Conservation (phyloP, 2,888 invertebrate genomes). For the Pterostichus madidus region DNA sequence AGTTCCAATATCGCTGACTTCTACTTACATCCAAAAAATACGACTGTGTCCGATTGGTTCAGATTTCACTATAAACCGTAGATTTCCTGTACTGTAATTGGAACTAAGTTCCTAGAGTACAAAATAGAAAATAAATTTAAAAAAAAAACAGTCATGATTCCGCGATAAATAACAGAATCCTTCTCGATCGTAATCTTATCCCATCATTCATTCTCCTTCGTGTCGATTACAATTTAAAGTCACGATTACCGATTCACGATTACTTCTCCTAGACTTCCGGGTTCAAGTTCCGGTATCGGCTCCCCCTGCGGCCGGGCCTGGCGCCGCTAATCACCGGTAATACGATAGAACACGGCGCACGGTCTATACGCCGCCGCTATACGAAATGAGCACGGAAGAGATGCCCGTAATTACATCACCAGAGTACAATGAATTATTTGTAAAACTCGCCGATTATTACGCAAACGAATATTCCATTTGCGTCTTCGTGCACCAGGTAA, state of each 20-base stretch:
- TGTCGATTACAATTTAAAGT: conserved; percentile 10
- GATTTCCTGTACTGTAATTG: too few relatives aligned
- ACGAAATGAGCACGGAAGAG: background rate
- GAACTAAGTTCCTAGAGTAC: too few relatives aligned
- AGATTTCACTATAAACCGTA: too few relatives aligned
- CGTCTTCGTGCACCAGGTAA: background rate
- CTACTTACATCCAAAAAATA: too few relatives aligned
- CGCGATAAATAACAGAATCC: background rate
- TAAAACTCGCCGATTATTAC: conserved; percentile 35
- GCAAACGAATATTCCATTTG: conserved; percentile 49
- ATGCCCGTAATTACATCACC: conserved; percentile 31
- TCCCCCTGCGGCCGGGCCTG: conserved; percentile 17
- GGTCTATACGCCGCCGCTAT: background rate
- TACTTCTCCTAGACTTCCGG: conserved; percentile 12
- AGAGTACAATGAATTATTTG: conserved; percentile 21
- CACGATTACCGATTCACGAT: background rate
- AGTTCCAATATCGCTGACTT: too few relatives aligned
- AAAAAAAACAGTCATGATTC: background rate
- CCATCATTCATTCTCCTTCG: background rate
- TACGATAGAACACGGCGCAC: conserved; percentile 34
- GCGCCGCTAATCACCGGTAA: conserved; percentile 47
- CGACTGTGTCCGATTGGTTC: too few relatives aligned
- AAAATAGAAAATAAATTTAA: too few relatives aligned
- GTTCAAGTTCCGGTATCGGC: background rate
- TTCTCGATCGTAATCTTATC: background rate